Base-by-base conservation (phyloP, 2,113 vertebrate species). In the Peromyscus californicus region DNA sequence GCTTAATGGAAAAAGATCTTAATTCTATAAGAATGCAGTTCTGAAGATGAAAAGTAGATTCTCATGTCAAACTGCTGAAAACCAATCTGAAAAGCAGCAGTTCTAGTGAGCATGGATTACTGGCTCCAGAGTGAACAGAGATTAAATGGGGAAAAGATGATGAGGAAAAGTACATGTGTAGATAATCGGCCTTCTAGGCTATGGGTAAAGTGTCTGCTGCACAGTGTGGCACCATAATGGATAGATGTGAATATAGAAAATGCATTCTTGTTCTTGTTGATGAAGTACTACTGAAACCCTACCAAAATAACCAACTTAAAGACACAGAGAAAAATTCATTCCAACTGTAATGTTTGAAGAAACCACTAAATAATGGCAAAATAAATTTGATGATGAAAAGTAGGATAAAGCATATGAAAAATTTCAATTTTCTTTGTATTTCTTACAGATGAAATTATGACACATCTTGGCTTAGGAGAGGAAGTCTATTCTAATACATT, bases 381-480 rank as follows among this genome's bases (percentile, higher is more conserved):
- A 67, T 91, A 7, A 80, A 78, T 80, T 67, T 33, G 76, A 57
- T 78, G 88, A 93, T 39, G 48, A 89, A 94, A 94, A 93, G 2
- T n/a, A 78, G 36, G 1, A 79, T 3, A 61, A 93, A 48, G 5
- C 0, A 74, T 65, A 51, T 79, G 1, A 93, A 88, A 93, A 67
- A 63, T 13, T 83, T 67, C 0, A 92, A 82, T 21, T 89, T 94
- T 48, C 39, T 78, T 96, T 65, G 45, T 83, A 91, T 82, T 69
- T 7, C 84, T 76, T 80, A 69, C 84, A 67, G 45, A 92, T 90
- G 7, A 89, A 86, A 87, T 72, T 92, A 63, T 65, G 33, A 92
- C 88, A 76, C 85, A 63, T 76, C 96, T 96, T 54, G 36, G 69
- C 80, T 88, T 88, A 36, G 9, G 22, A 75, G 79, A 92, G 74